Base-by-base conservation (phyloP, 2,888 invertebrate genomes). In the Alviniconcha strummeri region DNA sequence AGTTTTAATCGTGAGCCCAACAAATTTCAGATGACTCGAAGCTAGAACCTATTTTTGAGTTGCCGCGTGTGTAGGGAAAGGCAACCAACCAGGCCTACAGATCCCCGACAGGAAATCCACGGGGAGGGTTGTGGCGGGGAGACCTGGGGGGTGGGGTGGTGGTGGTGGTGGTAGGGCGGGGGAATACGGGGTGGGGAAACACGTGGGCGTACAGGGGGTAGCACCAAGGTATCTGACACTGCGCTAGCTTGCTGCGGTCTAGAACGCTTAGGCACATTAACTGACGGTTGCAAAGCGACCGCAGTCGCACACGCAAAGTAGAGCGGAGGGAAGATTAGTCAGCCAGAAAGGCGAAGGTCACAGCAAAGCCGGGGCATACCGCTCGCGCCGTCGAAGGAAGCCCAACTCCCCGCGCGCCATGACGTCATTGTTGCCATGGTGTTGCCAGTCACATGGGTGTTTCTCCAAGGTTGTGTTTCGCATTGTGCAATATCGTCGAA, bases 391-490 rank as follows among this genome's bases (percentile, higher is more conserved):
- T 15, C 80, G 13, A 69, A 7, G 69, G 17, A 54, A 36, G 52
- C 77, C 36, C 54, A 15, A 56, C 19, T 55, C 69, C 9, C 82
- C 69, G 67, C 54, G 64, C 56, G 69, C 52, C 36, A 13, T 82
- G 82, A 82, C 82, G 82, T 82, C 82, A 82, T 82, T 77, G 82
- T 82, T 82, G 82, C 69, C 82, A 82, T 82, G 77, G 82, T 67
- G 67, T 19, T 54, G 81, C 52, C 56, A 82, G 76, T 82, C 82
- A 82, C 82, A 82, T 77, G 82, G 82, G 82, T 82, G 76, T 82
- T 82, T 82, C 82, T n/a, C 82, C 82, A 82, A 82, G 81, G 75
- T 74, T 55, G 36, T 54, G 52, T 11, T 13, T 8, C 19, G 57
- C 36, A 36, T 74, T 72, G 75, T 77, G 77, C 77, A 77, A 77